Evolutionary conservation across 53 echinoderm and acorn worm genomes (phyloP).

Genomic region (Paelopatides confundens): DNA sequence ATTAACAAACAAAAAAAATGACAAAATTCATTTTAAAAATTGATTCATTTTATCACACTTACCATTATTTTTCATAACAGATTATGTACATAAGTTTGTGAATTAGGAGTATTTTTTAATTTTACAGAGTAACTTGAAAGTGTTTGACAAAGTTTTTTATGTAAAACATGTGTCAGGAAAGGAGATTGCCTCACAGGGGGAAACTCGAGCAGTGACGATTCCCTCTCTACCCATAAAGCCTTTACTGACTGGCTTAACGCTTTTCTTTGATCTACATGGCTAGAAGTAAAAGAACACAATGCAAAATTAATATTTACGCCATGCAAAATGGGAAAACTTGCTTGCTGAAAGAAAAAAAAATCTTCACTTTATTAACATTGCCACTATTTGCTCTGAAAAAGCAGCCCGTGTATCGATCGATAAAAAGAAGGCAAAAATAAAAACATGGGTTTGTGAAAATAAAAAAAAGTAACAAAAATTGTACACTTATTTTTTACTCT

Average conservation of each 20-base stretch:
- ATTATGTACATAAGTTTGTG: constrained; percentile 34
- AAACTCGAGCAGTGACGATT: neutral
- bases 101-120: constrained; percentile 21
- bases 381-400: neutral
- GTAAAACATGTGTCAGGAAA: neutral
- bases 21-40: constrained; percentile 27
- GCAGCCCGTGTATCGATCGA: constrained; percentile 2
- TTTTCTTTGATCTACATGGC: neutral
- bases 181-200: neutral
- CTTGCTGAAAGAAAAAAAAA: neutral
- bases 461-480: neutral
- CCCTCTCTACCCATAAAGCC: neutral
- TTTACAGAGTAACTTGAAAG: constrained; percentile 8
- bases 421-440: neutral
- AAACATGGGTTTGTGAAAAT: neutral
- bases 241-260: neutral
- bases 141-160: neutral
- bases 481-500: constrained; percentile 20
- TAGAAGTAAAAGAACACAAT: neutral
- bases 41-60: constrained; percentile 28
- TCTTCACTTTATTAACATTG: neutral
- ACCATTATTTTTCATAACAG: constrained; percentile 39
- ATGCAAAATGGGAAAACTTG: neutral
- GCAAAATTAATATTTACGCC: neutral
- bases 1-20: neutral